Percentiles rank a stretch among this genome's conserved stretches.
Conservation (phyloP, 2,797 vertebrate genomes). For the Muscicapa comitata region DNA sequence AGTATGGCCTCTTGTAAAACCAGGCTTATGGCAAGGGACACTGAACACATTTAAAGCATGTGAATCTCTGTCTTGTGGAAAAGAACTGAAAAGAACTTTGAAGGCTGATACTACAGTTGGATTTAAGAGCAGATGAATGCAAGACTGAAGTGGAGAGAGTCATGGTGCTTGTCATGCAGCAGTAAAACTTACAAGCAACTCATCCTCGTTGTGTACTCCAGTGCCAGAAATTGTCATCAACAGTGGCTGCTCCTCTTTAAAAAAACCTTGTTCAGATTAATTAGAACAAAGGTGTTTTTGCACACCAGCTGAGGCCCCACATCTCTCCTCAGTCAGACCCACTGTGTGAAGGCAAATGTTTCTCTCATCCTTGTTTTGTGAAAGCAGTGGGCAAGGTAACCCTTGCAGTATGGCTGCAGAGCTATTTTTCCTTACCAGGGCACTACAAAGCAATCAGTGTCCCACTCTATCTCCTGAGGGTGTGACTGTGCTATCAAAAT, state of each 20-base stretch:
- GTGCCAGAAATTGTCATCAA: neutral
- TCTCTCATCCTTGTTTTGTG: neutral
- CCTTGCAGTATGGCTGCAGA: neutral
- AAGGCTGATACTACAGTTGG: neutral
- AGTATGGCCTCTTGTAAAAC: neutral
- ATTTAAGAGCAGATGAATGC: neutral
- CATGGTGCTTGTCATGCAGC: neutral
- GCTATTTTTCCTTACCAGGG: neutral
- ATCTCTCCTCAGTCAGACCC: neutral
- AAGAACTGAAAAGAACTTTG: neutral
- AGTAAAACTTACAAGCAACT: fast-evolving
- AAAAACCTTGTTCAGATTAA: neutral
- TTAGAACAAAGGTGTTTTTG: neutral
- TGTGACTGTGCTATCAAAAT: neutral
- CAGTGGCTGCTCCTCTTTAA: neutral
- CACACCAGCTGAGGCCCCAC: neutral
- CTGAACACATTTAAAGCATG: neutral
- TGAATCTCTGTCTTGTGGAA: neutral
- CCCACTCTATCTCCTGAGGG: neutral
- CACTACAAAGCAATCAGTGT: neutral
- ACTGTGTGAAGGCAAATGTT: neutral
- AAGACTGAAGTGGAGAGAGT: neutral
- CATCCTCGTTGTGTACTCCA: neutral
- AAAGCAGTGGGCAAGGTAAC: neutral
- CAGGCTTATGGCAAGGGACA: neutral